phyloP scores from a whole-genome alignment of 1,140 invertebrate genomes.

The Tetraneura akinire region DNA sequence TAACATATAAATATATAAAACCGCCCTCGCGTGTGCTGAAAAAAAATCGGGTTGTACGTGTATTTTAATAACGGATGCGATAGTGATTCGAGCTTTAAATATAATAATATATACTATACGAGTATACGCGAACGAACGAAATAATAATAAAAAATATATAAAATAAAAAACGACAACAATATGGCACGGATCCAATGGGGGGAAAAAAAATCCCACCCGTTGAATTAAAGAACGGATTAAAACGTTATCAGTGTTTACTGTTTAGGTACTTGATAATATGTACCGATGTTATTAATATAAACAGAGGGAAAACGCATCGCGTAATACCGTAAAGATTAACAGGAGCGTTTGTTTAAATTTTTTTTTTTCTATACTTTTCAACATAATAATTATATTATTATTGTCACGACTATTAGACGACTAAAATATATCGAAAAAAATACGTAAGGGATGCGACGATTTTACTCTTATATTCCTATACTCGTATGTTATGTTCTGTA shows the following conservation, averaged over 20 bases:
- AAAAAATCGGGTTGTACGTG: constrained; percentile 25
- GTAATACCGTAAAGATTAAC: constrained; percentile 44
- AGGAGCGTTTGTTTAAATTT: not conserved
- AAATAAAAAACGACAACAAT: constrained; percentile 34
- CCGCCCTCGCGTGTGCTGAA: not conserved
- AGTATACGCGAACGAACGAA: not conserved
- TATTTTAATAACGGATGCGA: constrained; percentile 46
- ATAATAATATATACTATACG: no score
- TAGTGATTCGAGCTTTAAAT: constrained; percentile 40
- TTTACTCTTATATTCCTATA: no score
- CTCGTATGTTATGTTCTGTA: no score
- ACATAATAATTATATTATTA: constrained; percentile 6
- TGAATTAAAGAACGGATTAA: constrained; percentile 47
- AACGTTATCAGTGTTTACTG: constrained; percentile 13
- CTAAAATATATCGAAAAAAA: constrained; percentile 14
- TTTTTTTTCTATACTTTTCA: not conserved
- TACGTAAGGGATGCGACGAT: no score
- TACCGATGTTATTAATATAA: constrained; percentile 39
- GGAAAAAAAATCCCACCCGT: constrained; percentile 8
- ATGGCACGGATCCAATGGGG: constrained; percentile 34
- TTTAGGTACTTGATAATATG: constrained; percentile 1
- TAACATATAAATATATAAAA: constrained; percentile 17
- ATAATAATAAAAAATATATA: not conserved
- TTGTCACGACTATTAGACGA: constrained; percentile 19
- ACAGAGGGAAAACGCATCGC: constrained; percentile 12